Conservation (phyloP, 2,888 invertebrate genomes). For the Cetonia aurata region DNA sequence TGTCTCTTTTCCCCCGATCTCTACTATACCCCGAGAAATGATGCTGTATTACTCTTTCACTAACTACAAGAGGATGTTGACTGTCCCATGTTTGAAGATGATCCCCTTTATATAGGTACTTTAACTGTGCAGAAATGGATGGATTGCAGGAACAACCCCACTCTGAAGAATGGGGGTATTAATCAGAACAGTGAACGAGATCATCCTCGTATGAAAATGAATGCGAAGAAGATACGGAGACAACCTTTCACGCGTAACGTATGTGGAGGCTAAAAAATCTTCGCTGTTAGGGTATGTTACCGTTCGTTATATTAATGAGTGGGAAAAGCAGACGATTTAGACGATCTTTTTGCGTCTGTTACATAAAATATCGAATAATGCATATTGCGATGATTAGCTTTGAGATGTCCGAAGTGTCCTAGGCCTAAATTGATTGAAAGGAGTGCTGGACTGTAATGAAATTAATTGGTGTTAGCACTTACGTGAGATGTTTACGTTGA, state of each 20-base stretch:
- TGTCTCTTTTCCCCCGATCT: slow-evolving; percentile 29
- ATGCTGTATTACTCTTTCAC: slow-evolving; percentile 46
- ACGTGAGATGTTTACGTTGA: too few species aligned
- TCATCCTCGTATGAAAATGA: slow-evolving; percentile 60
- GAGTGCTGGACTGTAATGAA: too few species aligned
- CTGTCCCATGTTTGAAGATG: slow-evolving; percentile 54
- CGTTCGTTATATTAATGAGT: neutral
- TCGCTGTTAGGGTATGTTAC: slow-evolving; percentile 3
- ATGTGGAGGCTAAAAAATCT: neutral
- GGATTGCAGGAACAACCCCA: slow-evolving; percentile 54
- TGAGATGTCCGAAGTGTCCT: too few species aligned
- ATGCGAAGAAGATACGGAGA: slow-evolving; percentile 45
- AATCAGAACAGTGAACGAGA: slow-evolving; percentile 61
- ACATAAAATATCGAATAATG: too few species aligned
- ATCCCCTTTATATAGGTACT: slow-evolving; percentile 58
- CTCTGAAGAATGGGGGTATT: slow-evolving; percentile 54
- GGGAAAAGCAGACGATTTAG: too few species aligned
- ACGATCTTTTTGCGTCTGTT: too few species aligned
- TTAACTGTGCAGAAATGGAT: slow-evolving; percentile 54
- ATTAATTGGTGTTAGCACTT: too few species aligned
- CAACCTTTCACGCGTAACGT: slow-evolving; percentile 35
- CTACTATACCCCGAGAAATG: slow-evolving; percentile 24
- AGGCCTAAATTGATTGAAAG: too few species aligned
- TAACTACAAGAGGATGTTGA: slow-evolving; percentile 47
- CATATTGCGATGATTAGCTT: too few species aligned